Conservation (phyloP, 2,888 invertebrate species). For the Prenolepis imparis region DNA sequence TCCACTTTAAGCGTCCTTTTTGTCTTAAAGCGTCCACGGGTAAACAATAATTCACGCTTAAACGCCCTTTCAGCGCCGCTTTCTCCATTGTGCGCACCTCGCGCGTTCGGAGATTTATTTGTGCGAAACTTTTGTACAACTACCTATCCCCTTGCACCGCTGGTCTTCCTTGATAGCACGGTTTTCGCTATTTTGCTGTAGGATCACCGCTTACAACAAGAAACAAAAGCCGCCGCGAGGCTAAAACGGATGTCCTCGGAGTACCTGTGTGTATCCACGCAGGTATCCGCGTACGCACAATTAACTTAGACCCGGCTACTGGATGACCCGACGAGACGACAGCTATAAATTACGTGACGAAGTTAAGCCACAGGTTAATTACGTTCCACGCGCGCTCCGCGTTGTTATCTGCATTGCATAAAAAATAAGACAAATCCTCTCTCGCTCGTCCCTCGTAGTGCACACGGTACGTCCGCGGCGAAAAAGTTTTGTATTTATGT, state of each 20-base stretch:
- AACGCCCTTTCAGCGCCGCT: slow-evolving; percentile 75
- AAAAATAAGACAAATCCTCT: slow-evolving; percentile 29
- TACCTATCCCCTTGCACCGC: slow-evolving; percentile 47
- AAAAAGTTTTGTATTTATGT: slow-evolving; percentile 52
- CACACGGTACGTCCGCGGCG: neutral
- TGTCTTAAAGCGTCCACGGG: slow-evolving; percentile 71
- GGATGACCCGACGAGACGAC: slow-evolving; percentile 41
- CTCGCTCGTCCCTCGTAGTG: neutral
- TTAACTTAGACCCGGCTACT: slow-evolving; percentile 65
- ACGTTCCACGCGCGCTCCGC: slow-evolving; percentile 15
- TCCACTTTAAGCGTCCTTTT: slow-evolving; percentile 76
- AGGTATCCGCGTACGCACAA: slow-evolving; percentile 59
- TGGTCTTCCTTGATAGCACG: slow-evolving; percentile 68
- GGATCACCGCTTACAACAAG: slow-evolving; percentile 61
- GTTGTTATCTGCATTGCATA: slow-evolving; percentile 19
- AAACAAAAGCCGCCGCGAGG: slow-evolving; percentile 60
- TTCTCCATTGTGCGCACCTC: slow-evolving; percentile 75
- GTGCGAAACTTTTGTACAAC: slow-evolving; percentile 75
- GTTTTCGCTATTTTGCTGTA: slow-evolving; percentile 70
- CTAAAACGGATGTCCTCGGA: slow-evolving; percentile 67
- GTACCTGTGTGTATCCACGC: slow-evolving; percentile 61
- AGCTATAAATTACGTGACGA: slow-evolving; percentile 45
- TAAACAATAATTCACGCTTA: slow-evolving; percentile 79
- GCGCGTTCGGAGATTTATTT: slow-evolving; percentile 75
- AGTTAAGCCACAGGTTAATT: slow-evolving; percentile 53